Evolutionary conservation across 1,140 invertebrate species (phyloP).

Genomic region (Geopemphigus sp.): DNA sequence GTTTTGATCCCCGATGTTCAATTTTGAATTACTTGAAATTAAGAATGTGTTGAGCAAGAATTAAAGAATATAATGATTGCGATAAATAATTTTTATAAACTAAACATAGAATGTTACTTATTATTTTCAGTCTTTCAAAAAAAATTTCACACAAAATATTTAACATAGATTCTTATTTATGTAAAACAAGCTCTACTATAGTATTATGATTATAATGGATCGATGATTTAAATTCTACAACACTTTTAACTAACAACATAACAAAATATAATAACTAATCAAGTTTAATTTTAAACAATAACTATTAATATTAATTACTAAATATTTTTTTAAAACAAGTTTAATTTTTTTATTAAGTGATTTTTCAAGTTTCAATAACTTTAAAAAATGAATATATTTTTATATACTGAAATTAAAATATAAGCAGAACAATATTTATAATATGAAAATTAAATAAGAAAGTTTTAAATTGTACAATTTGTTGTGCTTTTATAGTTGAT

Average conservation of each 20-base stretch:
- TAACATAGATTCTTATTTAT: slow-evolving; percentile 4
- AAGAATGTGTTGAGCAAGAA: slow-evolving; percentile 42
- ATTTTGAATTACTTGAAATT: slow-evolving; percentile 13
- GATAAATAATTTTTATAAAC: slow-evolving; percentile 30
- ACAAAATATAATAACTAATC: slow-evolving; percentile 18
- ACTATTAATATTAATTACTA: background rate
- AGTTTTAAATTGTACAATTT: background rate
- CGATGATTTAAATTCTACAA: slow-evolving; percentile 18
- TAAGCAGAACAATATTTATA: slow-evolving; percentile 5
- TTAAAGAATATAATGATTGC: slow-evolving; percentile 21
- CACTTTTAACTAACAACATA: slow-evolving; percentile 4
- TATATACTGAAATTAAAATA: too few relatives aligned
- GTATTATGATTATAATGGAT: slow-evolving; percentile 2
- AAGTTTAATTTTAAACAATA: background rate
- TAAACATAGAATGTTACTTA: slow-evolving; percentile 15
- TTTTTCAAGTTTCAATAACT: background rate
- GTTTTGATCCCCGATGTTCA: slow-evolving; percentile 27
- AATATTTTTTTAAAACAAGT: background rate
- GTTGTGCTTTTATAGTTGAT: slow-evolving; percentile 11
- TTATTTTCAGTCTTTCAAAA: slow-evolving; percentile 46
- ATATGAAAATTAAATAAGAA: background rate
- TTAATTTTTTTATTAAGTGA: background rate
- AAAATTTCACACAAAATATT: slow-evolving; percentile 31
- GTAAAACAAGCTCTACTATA: slow-evolving; percentile 1
- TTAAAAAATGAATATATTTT: slow-evolving; percentile 5